phyloP scores from a whole-genome alignment of 2,797 vertebrate genomes.

The Coilia nasus region DNA sequence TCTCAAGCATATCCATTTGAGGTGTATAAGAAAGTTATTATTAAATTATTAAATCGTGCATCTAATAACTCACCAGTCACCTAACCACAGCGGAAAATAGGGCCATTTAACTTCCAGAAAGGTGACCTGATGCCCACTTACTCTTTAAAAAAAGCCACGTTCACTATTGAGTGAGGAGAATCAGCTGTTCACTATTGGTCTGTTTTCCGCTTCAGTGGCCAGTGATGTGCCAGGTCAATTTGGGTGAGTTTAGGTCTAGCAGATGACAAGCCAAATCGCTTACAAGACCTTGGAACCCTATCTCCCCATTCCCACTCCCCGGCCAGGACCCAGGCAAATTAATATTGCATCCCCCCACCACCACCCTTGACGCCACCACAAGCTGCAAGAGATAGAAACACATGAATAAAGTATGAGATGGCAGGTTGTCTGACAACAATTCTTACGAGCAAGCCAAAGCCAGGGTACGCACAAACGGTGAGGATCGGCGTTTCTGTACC shows the following conservation, averaged over 20 bases:
- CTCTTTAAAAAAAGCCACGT: background rate
- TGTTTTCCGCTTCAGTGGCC: background rate
- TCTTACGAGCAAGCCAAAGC: conserved; percentile 54
- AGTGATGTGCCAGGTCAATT: background rate
- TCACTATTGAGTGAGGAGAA: too few relatives aligned
- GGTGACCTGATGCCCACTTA: background rate
- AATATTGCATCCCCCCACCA: conserved; percentile 71
- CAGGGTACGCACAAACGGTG: background rate
- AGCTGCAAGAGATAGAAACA: conserved; percentile 50
- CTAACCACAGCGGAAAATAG: background rate
- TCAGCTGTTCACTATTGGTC: background rate
- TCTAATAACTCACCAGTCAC: background rate
- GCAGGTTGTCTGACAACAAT: conserved; percentile 67
- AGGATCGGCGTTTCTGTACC: background rate
- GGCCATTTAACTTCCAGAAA: background rate
- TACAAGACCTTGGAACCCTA: conserved; percentile 56
- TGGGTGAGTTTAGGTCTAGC: background rate
- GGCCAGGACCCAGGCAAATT: conserved; percentile 62
- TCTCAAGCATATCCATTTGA: too few relatives aligned
- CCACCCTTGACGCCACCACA: conserved; percentile 56
- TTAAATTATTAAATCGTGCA: background rate
- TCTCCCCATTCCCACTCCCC: conserved; percentile 36
- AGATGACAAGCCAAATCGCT: conserved; percentile 42
- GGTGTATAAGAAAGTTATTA: too few relatives aligned
- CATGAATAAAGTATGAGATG: conserved; percentile 74